These are phyloP conservation scores for Aquatica leii DNA, from an alignment of 2,888 invertebrate species.

Conservation along the genomic window DNA sequence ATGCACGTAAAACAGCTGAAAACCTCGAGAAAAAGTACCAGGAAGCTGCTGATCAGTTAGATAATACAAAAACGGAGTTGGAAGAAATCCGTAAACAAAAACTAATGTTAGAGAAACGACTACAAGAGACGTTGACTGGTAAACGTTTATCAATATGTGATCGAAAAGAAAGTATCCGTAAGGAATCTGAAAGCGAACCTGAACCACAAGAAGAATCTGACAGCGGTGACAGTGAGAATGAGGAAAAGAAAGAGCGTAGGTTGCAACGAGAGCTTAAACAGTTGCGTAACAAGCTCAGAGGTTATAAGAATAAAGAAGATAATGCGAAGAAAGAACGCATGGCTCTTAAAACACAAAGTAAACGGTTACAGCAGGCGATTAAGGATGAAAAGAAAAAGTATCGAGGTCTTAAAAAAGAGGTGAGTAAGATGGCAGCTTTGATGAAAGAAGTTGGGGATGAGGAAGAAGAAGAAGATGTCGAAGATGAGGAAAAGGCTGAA, in stretches of 20 bases:
- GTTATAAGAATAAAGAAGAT: conserved; percentile 70
- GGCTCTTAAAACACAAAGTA: conserved; percentile 80
- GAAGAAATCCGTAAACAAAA: conserved; percentile 84
- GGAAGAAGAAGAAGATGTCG: conserved; percentile 63
- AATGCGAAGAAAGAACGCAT: conserved; percentile 81
- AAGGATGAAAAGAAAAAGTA: conserved; percentile 85
- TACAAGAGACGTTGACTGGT: conserved; percentile 69
- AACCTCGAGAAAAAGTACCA: conserved; percentile 83
- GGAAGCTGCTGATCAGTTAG: conserved; percentile 78
- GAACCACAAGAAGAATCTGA: conserved; percentile 70
- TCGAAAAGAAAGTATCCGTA: conserved; percentile 62
- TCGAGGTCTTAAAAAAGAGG: conserved; percentile 84
- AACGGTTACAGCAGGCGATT: conserved; percentile 79
- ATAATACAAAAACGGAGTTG: conserved; percentile 75
- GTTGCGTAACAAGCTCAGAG: conserved; percentile 64
- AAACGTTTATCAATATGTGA: conserved; percentile 50
- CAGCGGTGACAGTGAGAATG: conserved; percentile 72
- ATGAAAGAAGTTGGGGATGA: conserved; percentile 78
- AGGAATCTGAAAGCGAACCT: conserved; percentile 66
- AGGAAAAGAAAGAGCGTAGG: conserved; percentile 67
- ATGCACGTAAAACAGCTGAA: conserved; percentile 80
- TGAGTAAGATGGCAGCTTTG: conserved; percentile 89
- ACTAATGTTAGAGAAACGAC: conserved; percentile 77
- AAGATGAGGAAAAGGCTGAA: conserved; percentile 65
- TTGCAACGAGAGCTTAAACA: conserved; percentile 76